Evolutionary conservation across 2,113 vertebrate species (phyloP), one percentile per base, ranked within the genome.

Genomic region (Hyaena hyaena): DNA sequence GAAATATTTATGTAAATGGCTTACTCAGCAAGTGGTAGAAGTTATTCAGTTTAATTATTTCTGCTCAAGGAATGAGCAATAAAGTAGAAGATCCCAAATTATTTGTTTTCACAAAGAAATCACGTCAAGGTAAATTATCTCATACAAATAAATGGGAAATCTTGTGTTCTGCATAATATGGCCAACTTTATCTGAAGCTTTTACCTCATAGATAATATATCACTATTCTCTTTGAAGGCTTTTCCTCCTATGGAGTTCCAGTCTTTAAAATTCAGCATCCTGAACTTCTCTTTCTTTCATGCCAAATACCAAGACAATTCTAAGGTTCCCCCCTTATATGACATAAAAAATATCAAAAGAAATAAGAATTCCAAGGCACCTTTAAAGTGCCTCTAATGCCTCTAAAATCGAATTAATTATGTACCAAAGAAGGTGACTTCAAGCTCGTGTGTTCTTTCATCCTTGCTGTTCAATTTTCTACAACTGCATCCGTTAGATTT

Each of bases 41-140:
- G 65, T 89, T 48, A 92, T 71, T 92, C 7, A 33, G 15, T n/a
- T 87, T 96, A 85, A 87, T 92, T 86, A 95, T 93, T 88, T 79
- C 53, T 96, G 65, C 11, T 82, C 16, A 68, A 80, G 33, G 19
- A 79, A 12, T 89, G 19, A 90, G 31, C 5, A 69, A 65, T 71
- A 71, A 39, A 63, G 0, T 73, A 11, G 0, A 88, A 80, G 53
- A 45, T 73, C 6, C 23, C 43, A n/a, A 14, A 80, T 63, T 71
- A 79, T 66, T 63, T 95, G 7, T 87, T 73, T 16, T 39, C 58
- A 84, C 2, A n/a, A 69, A 63, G 77, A 91, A 97, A 82, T 65
- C 61, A 8, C 9, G 19, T 45, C 39, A 14, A 21, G 66, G 73
- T 66, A 84, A 86, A 87, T 53, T 68, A 63, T 14, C 31, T 63